A percentile compares a stretch with the other conserved stretches of the same genome.
Evolutionary conservation across 2,113 vertebrate species (phyloP).

Genomic region (Elgaria multicarinata): DNA sequence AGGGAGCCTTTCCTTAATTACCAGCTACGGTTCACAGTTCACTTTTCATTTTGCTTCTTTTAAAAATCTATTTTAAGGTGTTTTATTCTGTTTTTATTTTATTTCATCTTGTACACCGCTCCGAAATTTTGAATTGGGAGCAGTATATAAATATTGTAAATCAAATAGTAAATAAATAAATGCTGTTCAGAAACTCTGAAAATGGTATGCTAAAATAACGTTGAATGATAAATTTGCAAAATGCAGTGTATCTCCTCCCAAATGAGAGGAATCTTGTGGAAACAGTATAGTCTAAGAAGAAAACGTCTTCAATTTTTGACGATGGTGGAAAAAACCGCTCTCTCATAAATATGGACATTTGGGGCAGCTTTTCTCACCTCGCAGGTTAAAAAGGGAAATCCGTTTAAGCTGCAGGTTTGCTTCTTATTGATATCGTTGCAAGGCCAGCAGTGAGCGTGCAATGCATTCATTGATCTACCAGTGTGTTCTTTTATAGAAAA

Average conservation of each 20-base stretch:
- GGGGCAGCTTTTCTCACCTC: background rate
- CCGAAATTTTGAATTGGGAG: too few relatives aligned
- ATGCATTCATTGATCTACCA: background rate
- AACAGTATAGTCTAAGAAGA: background rate
- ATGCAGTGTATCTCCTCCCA: background rate
- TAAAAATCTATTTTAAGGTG: too few relatives aligned
- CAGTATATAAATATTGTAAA: too few relatives aligned
- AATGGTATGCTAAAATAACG: background rate
- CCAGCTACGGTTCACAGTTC: too few relatives aligned
- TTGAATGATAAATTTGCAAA: background rate
- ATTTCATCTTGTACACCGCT: too few relatives aligned
- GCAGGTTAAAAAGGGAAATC: conserved; percentile 45
- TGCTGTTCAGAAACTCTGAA: background rate
- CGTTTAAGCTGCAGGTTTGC: conserved; percentile 38
- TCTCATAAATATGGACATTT: background rate
- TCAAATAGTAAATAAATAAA: too few relatives aligned
- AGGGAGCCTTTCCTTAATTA: too few relatives aligned
- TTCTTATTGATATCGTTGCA: conserved; percentile 44
- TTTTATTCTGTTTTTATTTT: too few relatives aligned
- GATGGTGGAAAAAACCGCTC: conserved; percentile 6
- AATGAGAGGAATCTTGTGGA: background rate
- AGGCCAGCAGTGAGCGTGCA: background rate
- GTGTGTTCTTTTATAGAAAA: conserved; percentile 34
- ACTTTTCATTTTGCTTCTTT: too few relatives aligned
- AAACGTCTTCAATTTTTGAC: background rate